These are phyloP conservation scores for Tridacna crocea DNA, from an alignment of 2,888 invertebrate species.

Conservation along the genomic window DNA sequence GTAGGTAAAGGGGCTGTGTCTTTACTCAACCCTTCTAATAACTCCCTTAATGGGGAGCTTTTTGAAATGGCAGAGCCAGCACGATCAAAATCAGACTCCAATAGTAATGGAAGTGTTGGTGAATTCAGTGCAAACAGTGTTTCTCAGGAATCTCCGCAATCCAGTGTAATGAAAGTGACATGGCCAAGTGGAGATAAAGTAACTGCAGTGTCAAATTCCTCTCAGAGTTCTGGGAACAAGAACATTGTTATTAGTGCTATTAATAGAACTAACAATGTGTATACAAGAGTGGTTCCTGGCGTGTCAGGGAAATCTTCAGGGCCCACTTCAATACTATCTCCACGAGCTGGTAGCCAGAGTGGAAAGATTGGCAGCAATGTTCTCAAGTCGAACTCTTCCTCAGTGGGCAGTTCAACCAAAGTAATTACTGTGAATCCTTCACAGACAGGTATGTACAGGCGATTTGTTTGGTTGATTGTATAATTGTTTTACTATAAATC, in stretches of 20 bases:
- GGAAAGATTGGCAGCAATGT: slow-evolving; percentile 65
- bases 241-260: slow-evolving; percentile 79
- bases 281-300: slow-evolving; percentile 75
- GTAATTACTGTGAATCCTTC: slow-evolving; percentile 79
- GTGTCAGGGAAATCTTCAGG: slow-evolving; percentile 66
- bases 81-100: slow-evolving; percentile 59
- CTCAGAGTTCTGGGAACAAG: slow-evolving; percentile 66
- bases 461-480: no score
- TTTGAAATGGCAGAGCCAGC: slow-evolving; percentile 54
- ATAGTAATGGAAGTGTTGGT: slow-evolving; percentile 29
- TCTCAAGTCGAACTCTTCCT: slow-evolving; percentile 56
- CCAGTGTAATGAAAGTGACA: slow-evolving; percentile 73
- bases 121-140: slow-evolving; percentile 10
- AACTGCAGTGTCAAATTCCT: slow-evolving; percentile 38
- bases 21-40: slow-evolving; percentile 67
- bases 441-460: slow-evolving; percentile 45
- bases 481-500: no score
- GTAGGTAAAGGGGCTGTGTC: slow-evolving; percentile 69
- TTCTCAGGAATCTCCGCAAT: slow-evolving; percentile 64
- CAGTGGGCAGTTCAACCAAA: slow-evolving; percentile 69
- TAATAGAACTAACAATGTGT: slow-evolving; percentile 76
- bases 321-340: slow-evolving; percentile 75
- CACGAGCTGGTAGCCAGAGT: slow-evolving; percentile 67
- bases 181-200: slow-evolving; percentile 69
- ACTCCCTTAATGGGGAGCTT: slow-evolving; percentile 61